Percentiles rank a stretch among this genome's conserved stretches.
These are phyloP conservation scores for Capra hircus DNA, from an alignment of 2,113 vertebrate genomes.

Conservation along the genomic window DNA sequence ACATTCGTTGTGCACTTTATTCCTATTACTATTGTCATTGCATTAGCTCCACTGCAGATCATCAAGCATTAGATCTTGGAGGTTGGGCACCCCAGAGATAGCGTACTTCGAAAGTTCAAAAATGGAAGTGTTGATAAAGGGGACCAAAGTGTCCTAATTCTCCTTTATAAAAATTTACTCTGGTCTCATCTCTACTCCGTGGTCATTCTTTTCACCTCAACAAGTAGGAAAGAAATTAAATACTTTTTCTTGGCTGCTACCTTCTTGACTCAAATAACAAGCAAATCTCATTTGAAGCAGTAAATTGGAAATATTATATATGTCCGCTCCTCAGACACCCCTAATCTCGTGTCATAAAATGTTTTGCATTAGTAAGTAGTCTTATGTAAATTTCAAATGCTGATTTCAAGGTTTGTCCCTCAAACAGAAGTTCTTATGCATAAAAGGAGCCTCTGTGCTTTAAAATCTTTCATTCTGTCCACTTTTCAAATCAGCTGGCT, in stretches of 20 bases:
- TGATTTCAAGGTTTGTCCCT: conserved; percentile 33
- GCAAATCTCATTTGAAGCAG: background rate
- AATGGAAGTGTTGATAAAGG: background rate
- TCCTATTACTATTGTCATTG: background rate
- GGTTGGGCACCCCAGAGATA: background rate
- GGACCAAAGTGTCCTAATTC: background rate
- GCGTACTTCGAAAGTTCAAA: background rate
- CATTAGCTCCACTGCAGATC: background rate
- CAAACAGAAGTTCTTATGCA: background rate
- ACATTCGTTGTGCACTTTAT: background rate
- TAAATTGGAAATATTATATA: background rate
- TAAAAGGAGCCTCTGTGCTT: background rate
- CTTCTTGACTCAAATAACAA: background rate
- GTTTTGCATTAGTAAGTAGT: conserved; percentile 1
- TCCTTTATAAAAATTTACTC: background rate
- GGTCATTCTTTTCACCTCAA: background rate
- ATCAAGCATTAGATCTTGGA: background rate
- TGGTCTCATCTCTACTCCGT: background rate
- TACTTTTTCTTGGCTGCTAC: background rate
- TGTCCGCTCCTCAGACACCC: background rate
- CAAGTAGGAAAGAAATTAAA: background rate
- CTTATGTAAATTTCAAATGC: conserved; percentile 33
- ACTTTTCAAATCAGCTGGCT: conserved; percentile 21
- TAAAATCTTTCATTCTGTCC: conserved; percentile 10
- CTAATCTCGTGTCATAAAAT: background rate